Evolutionary conservation across 2,888 invertebrate species (phyloP).

Genomic region (Amaurobius ferox): DNA sequence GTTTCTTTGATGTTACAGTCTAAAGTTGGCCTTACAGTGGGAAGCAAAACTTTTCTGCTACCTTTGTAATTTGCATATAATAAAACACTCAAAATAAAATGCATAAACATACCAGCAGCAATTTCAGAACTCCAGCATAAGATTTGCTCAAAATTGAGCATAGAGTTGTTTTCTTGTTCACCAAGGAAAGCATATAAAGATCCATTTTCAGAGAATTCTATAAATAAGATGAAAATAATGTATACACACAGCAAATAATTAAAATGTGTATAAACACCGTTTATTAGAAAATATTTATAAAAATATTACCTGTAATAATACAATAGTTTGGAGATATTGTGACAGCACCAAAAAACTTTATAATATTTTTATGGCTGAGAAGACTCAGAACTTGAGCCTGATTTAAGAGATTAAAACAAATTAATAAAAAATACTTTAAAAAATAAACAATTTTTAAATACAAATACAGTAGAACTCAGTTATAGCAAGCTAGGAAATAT

Average conservation of each 20-base stretch:
- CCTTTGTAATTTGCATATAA: too few relatives aligned
- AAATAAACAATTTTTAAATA: too few relatives aligned
- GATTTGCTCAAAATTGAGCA: constrained; percentile 72
- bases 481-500: too few relatives aligned
- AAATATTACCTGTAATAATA: constrained; percentile 77
- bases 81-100: too few relatives aligned
- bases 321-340: constrained; percentile 78
- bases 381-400: constrained; percentile 78
- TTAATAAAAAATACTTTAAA: too few relatives aligned
- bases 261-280: constrained; percentile 29
- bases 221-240: constrained; percentile 1
- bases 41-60: too few relatives aligned
- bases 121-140: constrained; percentile 71
- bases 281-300: constrained; percentile 15
- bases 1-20: too few relatives aligned
- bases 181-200: constrained; percentile 70
- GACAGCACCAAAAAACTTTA: constrained; percentile 79
- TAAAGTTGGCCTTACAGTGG: too few relatives aligned
- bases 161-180: constrained; percentile 69
- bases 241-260: neutral
- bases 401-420: constrained; percentile 73
- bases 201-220: constrained; percentile 73
- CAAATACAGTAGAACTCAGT: too few relatives aligned
- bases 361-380: constrained; percentile 78
- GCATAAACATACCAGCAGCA: constrained; percentile 56